Base-by-base conservation (phyloP, 2,888 invertebrate genomes). In the Caenorhabditis angaria region DNA sequence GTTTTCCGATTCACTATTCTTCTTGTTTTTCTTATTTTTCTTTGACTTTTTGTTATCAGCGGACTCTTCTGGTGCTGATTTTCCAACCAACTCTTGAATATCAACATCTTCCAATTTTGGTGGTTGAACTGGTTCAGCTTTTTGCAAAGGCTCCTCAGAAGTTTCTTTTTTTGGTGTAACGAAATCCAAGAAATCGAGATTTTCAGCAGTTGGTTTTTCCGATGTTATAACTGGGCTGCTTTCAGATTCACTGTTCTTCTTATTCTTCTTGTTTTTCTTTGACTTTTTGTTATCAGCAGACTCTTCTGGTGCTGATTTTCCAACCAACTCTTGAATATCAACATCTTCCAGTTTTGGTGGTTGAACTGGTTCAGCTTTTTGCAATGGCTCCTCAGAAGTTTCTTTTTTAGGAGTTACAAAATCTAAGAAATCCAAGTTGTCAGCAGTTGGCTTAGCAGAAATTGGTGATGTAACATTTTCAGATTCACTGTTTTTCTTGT, bases 371-470 rank as follows among this genome's bases (percentile, higher is more conserved):
- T 48, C 6, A 6, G 35, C 8, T 14, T 10, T 10, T n/a, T n/a
- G n/a, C 18, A 18, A 12, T 10, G 41, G 14, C 22, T 48, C 58
- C 22, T 41, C 53, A 50, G 10, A 12, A 12, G 54, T 60, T n/a
- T 63, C 66, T 1, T 66, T 20, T 54, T 66, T 66, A 18, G 70
- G 53, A 20, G 57, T 65, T 4, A 70, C 65, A 59, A 65, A 70
- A 25, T 70, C 70, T 53, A 66, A 61, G 59, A 65, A 65, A 4
- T 61, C 65, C 54, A 65, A 47, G n/a, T 62, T 59, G 5, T 70
- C 70, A 18, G 61, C 58, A 55, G 62, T 55, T 65, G 65, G 61
- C n/a, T n/a, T n/a, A n/a, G n/a, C n/a, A n/a, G n/a, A n/a, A 51
- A n/a, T 22, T 51, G 51, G 48, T 8, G 18, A n/a, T 47, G 28